These are phyloP conservation scores for Strongylocentrotus purpuratus DNA, from an alignment of 35 echinoderm and acorn worm species.

Conservation along the genomic window DNA sequence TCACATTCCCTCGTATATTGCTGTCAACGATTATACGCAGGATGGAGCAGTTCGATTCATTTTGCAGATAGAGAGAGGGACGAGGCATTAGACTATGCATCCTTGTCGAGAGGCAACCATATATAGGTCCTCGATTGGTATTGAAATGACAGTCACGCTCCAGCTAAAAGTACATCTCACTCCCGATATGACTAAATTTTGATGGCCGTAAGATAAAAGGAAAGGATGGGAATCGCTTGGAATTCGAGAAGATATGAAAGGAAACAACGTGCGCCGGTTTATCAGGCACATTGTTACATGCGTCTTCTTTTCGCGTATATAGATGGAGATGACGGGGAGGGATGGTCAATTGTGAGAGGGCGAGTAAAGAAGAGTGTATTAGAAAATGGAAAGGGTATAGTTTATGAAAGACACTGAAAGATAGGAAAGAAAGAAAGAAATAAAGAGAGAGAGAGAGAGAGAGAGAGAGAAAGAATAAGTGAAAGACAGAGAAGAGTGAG, in stretches of 20 bases:
- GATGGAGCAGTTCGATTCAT: neutral
- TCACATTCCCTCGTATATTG: slow-evolving; percentile 10
- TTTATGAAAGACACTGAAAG: neutral
- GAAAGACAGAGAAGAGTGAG: too few relatives aligned
- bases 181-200: neutral
- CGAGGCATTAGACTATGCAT: neutral
- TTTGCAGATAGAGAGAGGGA: neutral
- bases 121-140: neutral
- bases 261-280: neutral
- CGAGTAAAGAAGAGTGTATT: neutral
- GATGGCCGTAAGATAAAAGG: neutral
- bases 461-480: neutral
- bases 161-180: neutral
- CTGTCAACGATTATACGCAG: neutral
- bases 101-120: neutral
- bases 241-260: too few relatives aligned
- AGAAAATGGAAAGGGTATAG: neutral
- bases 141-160: neutral
- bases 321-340: neutral
- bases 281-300: neutral
- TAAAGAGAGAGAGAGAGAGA: neutral
- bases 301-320: neutral
- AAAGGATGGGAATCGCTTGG: neutral
- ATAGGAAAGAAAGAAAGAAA: neutral
- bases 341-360: neutral